A percentile compares a stretch with the other conserved stretches of the same genome.
Evolutionary conservation across 2,888 invertebrate genomes (phyloP).

Genomic region (Parnassius smintheus): DNA sequence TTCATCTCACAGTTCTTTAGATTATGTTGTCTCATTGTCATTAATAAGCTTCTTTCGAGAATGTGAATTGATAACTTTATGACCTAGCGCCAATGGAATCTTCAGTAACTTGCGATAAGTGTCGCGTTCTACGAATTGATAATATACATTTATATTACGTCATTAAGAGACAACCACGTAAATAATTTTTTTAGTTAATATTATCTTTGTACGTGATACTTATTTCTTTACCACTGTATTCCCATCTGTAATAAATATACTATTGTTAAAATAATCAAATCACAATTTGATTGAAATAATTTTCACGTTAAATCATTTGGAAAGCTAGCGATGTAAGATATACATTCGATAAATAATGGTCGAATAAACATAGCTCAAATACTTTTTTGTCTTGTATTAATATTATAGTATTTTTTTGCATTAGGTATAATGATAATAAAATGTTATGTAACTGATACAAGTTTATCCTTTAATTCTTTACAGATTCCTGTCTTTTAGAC

Average conservation of each 20-base stretch:
- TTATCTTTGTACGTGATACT: conserved; percentile 6
- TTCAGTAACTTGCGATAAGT: conserved; percentile 20
- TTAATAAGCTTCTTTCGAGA: conserved; percentile 23
- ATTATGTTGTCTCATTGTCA: conserved; percentile 21
- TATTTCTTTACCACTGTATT: conserved; percentile 7
- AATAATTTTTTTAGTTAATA: conserved; percentile 3
- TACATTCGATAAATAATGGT: too few relatives aligned
- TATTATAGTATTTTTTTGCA: too few relatives aligned
- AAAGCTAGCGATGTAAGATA: too few relatives aligned
- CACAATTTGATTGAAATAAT: not conserved
- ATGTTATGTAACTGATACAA: too few relatives aligned
- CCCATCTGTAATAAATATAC: conserved; percentile 22
- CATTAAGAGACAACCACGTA: conserved; percentile 16
- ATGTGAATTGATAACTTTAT: conserved; percentile 23
- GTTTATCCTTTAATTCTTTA: too few relatives aligned
- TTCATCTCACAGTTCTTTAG: conserved; percentile 22
- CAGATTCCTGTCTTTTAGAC: too few relatives aligned
- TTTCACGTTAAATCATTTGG: too few relatives aligned
- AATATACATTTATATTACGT: conserved; percentile 9
- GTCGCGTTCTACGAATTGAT: conserved; percentile 24
- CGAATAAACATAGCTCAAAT: too few relatives aligned
- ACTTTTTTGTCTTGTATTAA: too few relatives aligned
- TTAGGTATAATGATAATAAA: too few relatives aligned
- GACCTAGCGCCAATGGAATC: conserved; percentile 23
- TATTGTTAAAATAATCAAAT: not conserved